Conservation (phyloP, 2,113 vertebrate species). For the Ochotona princeps region DNA sequence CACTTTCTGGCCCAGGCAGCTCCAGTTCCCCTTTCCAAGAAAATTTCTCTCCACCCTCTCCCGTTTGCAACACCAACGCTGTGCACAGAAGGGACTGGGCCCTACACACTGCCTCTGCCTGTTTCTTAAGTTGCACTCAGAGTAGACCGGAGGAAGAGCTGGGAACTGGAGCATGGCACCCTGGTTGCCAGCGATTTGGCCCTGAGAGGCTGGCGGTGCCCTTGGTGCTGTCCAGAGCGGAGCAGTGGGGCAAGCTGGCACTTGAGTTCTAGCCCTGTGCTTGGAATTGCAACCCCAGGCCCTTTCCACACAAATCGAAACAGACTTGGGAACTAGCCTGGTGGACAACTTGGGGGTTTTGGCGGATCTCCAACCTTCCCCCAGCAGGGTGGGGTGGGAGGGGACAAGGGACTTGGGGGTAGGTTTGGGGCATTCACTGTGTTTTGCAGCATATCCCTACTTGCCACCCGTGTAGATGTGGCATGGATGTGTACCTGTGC, state of each 20-base stretch:
- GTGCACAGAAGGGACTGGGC: not conserved
- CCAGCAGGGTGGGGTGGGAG: too few species aligned
- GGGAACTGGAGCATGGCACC: too few species aligned
- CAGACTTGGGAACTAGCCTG: not conserved
- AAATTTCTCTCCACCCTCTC: accelerated
- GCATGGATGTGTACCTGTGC: not conserved
- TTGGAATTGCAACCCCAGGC: not conserved
- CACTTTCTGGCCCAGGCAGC: too few species aligned
- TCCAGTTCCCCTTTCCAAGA: not conserved
- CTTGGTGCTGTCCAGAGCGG: not conserved
- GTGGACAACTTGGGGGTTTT: not conserved
- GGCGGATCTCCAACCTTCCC: not conserved
- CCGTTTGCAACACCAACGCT: not conserved
- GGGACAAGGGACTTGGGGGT: too few species aligned
- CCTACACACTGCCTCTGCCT: not conserved
- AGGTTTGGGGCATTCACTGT: too few species aligned
- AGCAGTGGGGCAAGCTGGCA: accelerated
- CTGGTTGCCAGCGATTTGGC: too few species aligned
- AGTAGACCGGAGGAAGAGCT: too few species aligned
- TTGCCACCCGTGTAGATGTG: accelerated
- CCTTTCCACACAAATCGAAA: not conserved
- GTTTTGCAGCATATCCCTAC: not conserved
- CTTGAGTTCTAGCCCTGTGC: not conserved
- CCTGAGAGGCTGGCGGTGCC: not conserved
- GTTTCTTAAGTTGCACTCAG: not conserved